Conservation (phyloP, 2,888 invertebrate genomes). For the Encarsia formosa region DNA sequence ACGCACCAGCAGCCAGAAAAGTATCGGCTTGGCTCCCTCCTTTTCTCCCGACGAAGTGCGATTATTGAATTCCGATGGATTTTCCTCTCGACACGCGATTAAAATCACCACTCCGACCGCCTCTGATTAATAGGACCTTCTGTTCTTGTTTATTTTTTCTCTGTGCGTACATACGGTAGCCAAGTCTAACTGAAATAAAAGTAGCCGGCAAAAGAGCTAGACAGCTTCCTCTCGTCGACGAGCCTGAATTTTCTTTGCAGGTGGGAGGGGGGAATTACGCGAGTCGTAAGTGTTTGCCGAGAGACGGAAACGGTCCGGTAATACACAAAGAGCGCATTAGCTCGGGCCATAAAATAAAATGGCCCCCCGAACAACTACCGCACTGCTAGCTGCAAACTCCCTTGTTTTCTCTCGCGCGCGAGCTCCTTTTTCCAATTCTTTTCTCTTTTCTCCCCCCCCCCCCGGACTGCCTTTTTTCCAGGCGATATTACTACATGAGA, state of each 20-base stretch:
- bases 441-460: slow-evolving; percentile 3
- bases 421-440: slow-evolving; percentile 10
- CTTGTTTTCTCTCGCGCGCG: slow-evolving; percentile 26
- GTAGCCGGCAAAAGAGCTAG: too few relatives aligned
- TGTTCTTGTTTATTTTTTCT: not conserved
- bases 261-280: not conserved
- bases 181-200: too few relatives aligned
- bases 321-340: slow-evolving; percentile 46
- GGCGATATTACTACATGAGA: too few relatives aligned
- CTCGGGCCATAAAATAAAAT: slow-evolving; percentile 45
- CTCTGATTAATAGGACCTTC: not conserved
- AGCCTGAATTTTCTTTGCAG: not conserved
- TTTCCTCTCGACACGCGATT: slow-evolving; percentile 7
- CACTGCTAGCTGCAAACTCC: slow-evolving; percentile 26
- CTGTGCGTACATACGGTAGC: too few relatives aligned
- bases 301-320: slow-evolving; percentile 40
- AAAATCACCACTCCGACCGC: not conserved
- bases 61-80: slow-evolving; percentile 23
- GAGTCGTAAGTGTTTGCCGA: slow-evolving; percentile 3
- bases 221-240: too few relatives aligned
- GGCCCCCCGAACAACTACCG: slow-evolving; percentile 31
- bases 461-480: not conserved
- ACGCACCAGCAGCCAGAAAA: slow-evolving; percentile 2
- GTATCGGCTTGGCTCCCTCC: slow-evolving; percentile 5
- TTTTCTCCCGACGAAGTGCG: slow-evolving; percentile 1